These are phyloP conservation scores for Drosophila simulans DNA, from an alignment of 1,140 invertebrate species.

Conservation along the genomic window DNA sequence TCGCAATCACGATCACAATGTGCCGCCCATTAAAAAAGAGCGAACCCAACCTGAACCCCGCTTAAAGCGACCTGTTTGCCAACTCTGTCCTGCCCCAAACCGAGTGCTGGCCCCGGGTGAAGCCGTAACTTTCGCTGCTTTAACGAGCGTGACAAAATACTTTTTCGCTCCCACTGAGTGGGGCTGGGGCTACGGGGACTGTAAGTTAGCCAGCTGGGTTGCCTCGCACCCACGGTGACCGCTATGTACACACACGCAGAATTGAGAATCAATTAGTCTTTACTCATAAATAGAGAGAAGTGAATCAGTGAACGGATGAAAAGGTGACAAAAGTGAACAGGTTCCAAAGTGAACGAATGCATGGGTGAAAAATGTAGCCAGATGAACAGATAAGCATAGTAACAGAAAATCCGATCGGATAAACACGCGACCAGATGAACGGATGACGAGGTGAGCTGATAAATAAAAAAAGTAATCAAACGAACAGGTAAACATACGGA, in stretches of 20 bases:
- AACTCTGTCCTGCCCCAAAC: not conserved
- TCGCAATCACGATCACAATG: slow-evolving; percentile 43
- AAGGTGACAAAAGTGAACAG: not conserved
- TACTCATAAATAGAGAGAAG: not conserved
- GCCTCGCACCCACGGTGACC: not conserved
- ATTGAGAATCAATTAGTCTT: not conserved
- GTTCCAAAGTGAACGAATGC: not conserved
- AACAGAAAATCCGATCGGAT: too few relatives aligned
- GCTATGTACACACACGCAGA: not conserved
- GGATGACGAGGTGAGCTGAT: not conserved
- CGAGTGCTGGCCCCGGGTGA: not conserved
- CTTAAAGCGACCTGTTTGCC: slow-evolving; percentile 11
- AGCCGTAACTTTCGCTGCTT: slow-evolving; percentile 54
- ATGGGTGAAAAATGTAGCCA: not conserved
- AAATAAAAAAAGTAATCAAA: not conserved
- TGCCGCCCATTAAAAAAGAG: slow-evolving; percentile 46
- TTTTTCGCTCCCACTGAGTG: slow-evolving; percentile 3
- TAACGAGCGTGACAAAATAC: slow-evolving; percentile 47
- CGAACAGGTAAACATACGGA: not conserved
- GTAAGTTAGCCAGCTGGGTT: not conserved
- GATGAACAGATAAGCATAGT: not conserved
- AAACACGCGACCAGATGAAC: not conserved
- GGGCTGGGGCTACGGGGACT: not conserved
- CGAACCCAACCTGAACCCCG: slow-evolving; percentile 24
- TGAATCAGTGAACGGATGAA: not conserved